Evolutionary conservation across 2,113 vertebrate species (phyloP).

Genomic region (Antechinus stuartii): DNA sequence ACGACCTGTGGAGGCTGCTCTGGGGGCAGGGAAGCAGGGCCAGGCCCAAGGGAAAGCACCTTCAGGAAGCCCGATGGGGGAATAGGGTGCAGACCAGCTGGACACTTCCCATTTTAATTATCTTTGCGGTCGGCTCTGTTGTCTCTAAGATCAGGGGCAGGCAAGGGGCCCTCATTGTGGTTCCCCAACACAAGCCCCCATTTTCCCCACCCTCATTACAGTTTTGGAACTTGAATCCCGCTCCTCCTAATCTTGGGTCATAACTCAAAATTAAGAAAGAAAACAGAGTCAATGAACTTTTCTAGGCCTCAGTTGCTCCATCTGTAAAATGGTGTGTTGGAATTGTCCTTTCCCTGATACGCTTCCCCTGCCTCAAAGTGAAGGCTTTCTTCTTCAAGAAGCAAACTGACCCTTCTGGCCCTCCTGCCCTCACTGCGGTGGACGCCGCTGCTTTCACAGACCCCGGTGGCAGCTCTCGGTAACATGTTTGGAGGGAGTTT

Average conservation of each 20-base stretch:
- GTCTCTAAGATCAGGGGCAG: not conserved
- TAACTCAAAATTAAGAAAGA: not conserved
- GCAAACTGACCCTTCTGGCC: not conserved
- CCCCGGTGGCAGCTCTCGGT: not conserved
- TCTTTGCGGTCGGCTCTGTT: not conserved
- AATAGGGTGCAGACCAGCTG: not conserved
- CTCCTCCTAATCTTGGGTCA: not conserved
- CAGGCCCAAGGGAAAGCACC: not conserved
- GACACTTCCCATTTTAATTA: too few relatives aligned
- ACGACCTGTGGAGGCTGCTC: not conserved
- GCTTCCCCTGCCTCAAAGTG: not conserved
- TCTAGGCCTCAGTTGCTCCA: not conserved
- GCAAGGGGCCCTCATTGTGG: not conserved
- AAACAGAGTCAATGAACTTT: not conserved
- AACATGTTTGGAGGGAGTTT: not conserved
- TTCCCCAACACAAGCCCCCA: not conserved
- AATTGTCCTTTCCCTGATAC: not conserved
- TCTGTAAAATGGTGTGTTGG: not conserved
- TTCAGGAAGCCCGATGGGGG: not conserved
- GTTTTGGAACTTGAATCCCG: too few relatives aligned
- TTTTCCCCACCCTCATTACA: not conserved
- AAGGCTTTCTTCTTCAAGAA: not conserved
- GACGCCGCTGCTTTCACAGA: not conserved
- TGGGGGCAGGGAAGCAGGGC: not conserved
- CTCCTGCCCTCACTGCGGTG: rapidly evolving